Base-by-base conservation (phyloP, 2,113 vertebrate genomes). In the Clarias gariepinus region DNA sequence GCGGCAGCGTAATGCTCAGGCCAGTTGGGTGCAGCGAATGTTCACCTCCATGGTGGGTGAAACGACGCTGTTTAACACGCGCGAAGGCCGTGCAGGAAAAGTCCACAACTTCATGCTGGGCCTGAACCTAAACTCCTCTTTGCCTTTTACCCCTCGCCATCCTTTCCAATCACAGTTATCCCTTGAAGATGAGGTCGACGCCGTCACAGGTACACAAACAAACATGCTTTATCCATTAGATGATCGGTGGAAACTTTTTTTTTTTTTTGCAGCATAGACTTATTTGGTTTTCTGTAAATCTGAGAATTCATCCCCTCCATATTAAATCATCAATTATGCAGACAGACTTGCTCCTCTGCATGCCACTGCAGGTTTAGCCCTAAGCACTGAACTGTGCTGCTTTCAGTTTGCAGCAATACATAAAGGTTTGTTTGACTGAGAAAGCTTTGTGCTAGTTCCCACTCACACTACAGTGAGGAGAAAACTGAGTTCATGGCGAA, bases 91-190 rank as follows among this genome's bases (percentile, higher is more conserved):
- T 0, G 98, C 98, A 0, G 97, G 98, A 16, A 99, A 99, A 92
- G 98, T 99, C 81, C 97, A 99, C 92, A 99, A 99, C 92, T 99
- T 99, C 94, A 99, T 99, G 98, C 85, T 99, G 93, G 98, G 98
- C 36, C 92, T 99, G 87, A 98, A 99, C 91, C 96, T 99, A 89
- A 98, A 98, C 88, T 95, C 95, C 10, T 95, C 92, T 71, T 93
- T 96, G n/a, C 96, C 96, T 0, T 92, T 95, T 66, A 97, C 97
- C 58, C 96, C 96, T 0, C 76, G 94, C 61, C 87, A 89, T 61
- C 92, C 94, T 30, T 66, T 95, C 0, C 25, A 41, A 0, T 88
- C 81, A 1, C 93, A 95, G 71, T 89, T 92, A 3, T 92, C 95
- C 16, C 95, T 96, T 0, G 97, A 98, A 55, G 84, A 96, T 0